Conservation (phyloP, 2,888 invertebrate species). For the Gymnosoma rotundatum region DNA sequence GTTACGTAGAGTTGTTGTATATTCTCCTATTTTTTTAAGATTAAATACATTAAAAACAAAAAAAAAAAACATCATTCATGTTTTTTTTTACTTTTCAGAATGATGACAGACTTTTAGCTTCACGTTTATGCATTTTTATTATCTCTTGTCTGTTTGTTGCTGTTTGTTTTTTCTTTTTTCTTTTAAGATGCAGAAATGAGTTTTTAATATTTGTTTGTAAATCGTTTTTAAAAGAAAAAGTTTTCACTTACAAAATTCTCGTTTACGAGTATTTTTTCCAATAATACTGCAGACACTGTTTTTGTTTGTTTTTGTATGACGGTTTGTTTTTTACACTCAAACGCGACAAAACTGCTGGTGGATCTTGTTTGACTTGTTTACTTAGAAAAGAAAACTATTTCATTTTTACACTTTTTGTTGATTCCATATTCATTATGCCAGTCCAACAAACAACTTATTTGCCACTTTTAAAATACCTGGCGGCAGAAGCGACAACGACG, state of each 20-base stretch:
- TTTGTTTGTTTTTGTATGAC: background rate
- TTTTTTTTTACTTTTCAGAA: constrained; percentile 16
- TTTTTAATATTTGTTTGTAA: constrained; percentile 30
- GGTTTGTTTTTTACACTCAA: background rate
- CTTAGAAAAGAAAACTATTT: constrained; percentile 68
- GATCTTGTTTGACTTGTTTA: constrained; percentile 61
- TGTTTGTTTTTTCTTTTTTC: constrained; percentile 2
- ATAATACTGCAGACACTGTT: constrained; percentile 45
- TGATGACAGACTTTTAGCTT: constrained; percentile 47
- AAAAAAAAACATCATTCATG: constrained; percentile 27
- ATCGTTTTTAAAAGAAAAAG: constrained; percentile 66
- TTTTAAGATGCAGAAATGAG: constrained; percentile 15
- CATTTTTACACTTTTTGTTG: constrained; percentile 28
- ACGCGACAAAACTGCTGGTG: constrained; percentile 12
- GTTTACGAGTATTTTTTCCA: constrained; percentile 39
- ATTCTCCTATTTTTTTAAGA: constrained; percentile 43
- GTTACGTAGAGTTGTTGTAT: constrained; percentile 57
- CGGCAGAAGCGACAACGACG: constrained; percentile 29
- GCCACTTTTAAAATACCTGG: constrained; percentile 26
- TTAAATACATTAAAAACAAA: constrained; percentile 1
- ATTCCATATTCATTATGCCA: constrained; percentile 23
- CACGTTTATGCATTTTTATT: constrained; percentile 52
- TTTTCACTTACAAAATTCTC: constrained; percentile 65
- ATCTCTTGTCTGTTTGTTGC: constrained; percentile 36
- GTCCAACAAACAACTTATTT: constrained; percentile 41